Evolutionary conservation across 2,113 vertebrate genomes (phyloP).

Genomic region (Elaphurus davidianus): DNA sequence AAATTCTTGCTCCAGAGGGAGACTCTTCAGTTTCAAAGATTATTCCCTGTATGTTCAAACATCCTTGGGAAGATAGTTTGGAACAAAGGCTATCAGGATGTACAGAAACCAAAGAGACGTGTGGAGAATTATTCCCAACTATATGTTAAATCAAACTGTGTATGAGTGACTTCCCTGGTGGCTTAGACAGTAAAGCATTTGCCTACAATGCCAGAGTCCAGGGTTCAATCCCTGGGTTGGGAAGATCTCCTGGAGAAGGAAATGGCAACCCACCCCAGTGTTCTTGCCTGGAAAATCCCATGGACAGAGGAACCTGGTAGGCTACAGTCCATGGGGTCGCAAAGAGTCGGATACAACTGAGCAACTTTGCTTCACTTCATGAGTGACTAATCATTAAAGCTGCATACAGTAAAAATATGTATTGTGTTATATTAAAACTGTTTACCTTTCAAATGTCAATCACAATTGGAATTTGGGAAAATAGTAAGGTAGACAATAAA

Average conservation of each 20-base stretch:
- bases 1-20: not conserved
- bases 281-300: not conserved
- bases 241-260: not conserved
- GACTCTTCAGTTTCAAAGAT: not conserved
- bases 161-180: not conserved
- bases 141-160: not conserved
- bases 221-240: not conserved
- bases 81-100: not conserved
- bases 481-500: not conserved
- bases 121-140: not conserved
- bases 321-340: not conserved
- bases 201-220: not conserved
- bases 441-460: not conserved
- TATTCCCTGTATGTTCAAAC: not conserved
- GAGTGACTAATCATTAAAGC: not conserved
- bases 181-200: not conserved
- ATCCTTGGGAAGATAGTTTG: not conserved
- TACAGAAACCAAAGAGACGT: not conserved
- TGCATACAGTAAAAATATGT: not conserved
- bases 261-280: not conserved
- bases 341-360: not conserved
- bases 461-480: not conserved
- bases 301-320: not conserved
- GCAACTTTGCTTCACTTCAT: not conserved
- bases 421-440: not conserved